These are phyloP conservation scores for Polydrusus tereticollis DNA, from an alignment of 2,888 invertebrate species.

Conservation along the genomic window DNA sequence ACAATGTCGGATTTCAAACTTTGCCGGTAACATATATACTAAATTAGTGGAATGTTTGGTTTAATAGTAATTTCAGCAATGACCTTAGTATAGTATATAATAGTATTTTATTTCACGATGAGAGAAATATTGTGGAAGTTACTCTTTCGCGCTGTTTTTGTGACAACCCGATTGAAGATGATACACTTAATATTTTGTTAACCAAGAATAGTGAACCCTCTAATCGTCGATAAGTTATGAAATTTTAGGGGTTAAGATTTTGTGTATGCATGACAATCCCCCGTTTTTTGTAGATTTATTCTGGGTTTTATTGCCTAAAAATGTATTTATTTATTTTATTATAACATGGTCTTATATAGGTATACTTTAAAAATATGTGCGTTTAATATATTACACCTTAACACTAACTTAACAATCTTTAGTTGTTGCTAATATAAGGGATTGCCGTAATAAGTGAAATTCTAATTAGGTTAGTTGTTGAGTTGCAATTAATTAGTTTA, in stretches of 20 bases:
- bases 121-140: no score
- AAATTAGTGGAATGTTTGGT: no score
- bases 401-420: slow-evolving; percentile 14
- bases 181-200: no score
- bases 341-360: background rate
- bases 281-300: background rate
- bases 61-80: no score
- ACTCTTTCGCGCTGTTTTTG: no score
- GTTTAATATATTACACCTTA: slow-evolving; percentile 31
- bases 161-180: no score
- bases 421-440: slow-evolving; percentile 10
- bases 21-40: no score
- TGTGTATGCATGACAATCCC: slow-evolving; percentile 8
- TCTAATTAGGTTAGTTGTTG: slow-evolving; percentile 10
- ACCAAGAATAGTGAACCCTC: no score
- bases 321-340: background rate
- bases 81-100: no score
- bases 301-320: background rate
- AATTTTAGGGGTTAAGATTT: background rate
- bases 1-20: no score
- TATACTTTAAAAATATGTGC: slow-evolving; percentile 10
- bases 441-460: slow-evolving; percentile 30
- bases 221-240: no score
- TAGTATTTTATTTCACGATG: no score
- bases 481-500: slow-evolving; percentile 11